These are phyloP conservation scores for Geopemphigus sp. DNA, from an alignment of 1,140 invertebrate species.

Conservation along the genomic window DNA sequence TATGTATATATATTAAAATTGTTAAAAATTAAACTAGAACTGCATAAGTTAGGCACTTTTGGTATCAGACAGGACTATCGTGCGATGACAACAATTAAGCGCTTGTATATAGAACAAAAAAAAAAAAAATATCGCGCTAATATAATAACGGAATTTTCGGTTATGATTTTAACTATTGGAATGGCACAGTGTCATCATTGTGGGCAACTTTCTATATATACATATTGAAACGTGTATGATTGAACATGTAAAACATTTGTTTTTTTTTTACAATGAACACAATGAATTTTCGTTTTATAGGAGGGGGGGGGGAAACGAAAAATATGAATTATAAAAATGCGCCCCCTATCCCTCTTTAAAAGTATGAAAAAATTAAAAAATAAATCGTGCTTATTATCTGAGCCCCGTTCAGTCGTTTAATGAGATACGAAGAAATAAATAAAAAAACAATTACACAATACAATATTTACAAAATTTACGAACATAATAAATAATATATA, in stretches of 20 bases:
- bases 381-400: slow-evolving; percentile 3
- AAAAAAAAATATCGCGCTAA: neutral
- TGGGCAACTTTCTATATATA: neutral
- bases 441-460: neutral
- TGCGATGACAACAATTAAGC: neutral
- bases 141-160: slow-evolving; percentile 20
- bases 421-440: neutral
- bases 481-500: neutral
- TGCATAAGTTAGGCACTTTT: slow-evolving; percentile 27
- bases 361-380: neutral
- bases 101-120: neutral
- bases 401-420: slow-evolving; percentile 14
- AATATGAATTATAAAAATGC: neutral
- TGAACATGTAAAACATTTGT: no score
- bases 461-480: neutral
- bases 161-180: neutral
- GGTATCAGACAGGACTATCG: neutral
- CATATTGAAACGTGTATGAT: neutral
- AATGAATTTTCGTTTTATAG: neutral
- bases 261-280: neutral
- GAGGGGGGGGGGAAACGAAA: neutral
- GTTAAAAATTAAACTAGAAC: neutral
- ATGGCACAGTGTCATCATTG: slow-evolving; percentile 10
- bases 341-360: no score
- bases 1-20: neutral